Conservation (phyloP, 1,140 invertebrate genomes). For the Leptopilina boulardi region DNA sequence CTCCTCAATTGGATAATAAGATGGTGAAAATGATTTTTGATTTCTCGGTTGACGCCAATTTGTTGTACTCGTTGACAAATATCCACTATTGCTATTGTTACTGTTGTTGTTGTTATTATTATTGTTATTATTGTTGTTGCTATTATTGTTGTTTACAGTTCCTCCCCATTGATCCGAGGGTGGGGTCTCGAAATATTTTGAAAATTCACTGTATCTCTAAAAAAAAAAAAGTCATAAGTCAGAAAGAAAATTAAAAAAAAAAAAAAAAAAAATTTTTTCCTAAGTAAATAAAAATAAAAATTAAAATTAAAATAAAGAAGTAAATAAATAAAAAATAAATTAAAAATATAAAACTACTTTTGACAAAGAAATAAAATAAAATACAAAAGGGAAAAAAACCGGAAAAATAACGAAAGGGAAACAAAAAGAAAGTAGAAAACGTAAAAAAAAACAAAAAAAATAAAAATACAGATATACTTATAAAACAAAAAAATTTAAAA, state of each 20-base stretch:
- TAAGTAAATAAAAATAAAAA: background rate
- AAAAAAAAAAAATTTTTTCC: background rate
- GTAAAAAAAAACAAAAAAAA: no score
- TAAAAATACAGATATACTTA: no score
- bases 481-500: no score
- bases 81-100: conserved; percentile 45
- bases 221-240: no score
- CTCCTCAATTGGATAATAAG: conserved; percentile 66
- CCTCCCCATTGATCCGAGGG: conserved; percentile 70
- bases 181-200: conserved; percentile 68
- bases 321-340: conserved; percentile 11
- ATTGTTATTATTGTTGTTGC: conserved; percentile 44
- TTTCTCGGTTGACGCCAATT: conserved; percentile 67
- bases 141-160: no score
- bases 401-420: no score
- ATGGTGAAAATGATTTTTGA: conserved; percentile 55
- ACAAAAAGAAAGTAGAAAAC: no score
- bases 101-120: conserved; percentile 43
- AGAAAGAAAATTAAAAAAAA: no score
- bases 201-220: conserved; percentile 68
- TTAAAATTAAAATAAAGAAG: conserved; percentile 3
- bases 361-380: no score
- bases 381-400: no score
- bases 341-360: no score
- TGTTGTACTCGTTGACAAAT: conserved; percentile 50